phyloP scores from a whole-genome alignment of 1,140 invertebrate species.

The Pseudomyrmex concolor region DNA sequence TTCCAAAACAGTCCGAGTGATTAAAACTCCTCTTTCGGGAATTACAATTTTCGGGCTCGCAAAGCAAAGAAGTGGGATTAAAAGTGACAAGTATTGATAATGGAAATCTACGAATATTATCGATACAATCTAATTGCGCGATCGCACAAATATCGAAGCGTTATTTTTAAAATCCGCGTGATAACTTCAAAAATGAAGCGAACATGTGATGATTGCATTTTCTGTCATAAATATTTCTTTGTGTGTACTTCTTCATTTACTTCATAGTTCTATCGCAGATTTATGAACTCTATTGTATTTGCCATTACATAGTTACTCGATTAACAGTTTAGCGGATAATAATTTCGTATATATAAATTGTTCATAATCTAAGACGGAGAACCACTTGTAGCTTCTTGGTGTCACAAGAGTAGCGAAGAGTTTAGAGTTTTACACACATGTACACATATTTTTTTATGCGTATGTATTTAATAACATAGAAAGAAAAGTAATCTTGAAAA shows the following conservation, averaged over 20 bases:
- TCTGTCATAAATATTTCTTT: not conserved
- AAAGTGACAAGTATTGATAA: no score
- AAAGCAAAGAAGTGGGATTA: not conserved
- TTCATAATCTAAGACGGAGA: slow-evolving; percentile 63
- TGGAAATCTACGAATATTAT: no score
- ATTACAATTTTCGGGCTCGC: not conserved
- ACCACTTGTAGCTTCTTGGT: slow-evolving; percentile 75
- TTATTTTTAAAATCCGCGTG: not conserved
- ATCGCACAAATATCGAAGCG: no score
- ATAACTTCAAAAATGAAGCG: not conserved
- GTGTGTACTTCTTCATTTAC: not conserved
- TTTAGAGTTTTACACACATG: no score
- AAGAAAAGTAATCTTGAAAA: not conserved
- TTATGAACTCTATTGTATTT: no score
- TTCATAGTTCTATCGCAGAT: not conserved
- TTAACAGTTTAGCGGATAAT: not conserved
- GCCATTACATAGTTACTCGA: no score
- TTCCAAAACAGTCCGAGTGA: slow-evolving; percentile 39
- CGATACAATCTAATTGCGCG: no score
- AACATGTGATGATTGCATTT: not conserved
- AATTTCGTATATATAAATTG: slow-evolving; percentile 45
- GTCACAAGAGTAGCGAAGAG: not conserved
- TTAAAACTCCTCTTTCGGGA: slow-evolving; percentile 16
- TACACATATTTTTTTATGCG: no score
- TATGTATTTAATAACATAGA: not conserved